Base-by-base conservation (phyloP, 2,113 vertebrate genomes). In the Peucedramus taeniatus region DNA sequence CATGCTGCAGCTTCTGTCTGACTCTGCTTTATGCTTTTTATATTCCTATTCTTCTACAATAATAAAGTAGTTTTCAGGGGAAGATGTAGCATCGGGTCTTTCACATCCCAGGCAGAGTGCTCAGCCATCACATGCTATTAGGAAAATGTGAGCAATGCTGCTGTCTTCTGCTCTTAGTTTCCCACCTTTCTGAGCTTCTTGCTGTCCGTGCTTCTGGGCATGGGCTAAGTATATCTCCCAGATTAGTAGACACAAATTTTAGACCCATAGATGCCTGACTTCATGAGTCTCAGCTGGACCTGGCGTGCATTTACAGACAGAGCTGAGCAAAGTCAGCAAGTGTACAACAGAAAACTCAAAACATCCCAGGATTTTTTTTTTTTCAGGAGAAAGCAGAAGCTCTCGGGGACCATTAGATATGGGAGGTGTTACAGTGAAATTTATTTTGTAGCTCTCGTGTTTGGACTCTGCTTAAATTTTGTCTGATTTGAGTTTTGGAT, bases 71-170 rank as follows among this genome's bases (percentile, higher is more conserved):
- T 54, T 88, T 72, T 78, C 6, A n/a, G 35, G 54, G 2, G 7
- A 83, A 68, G 49, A 15, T 50, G 24, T 64, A 33, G 18, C 44
- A 19, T 35, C 4, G 15, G 26, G 14, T 42, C 39, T 74, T 49
- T 15, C 33, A 22, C 28, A 66, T 77, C 15, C 26, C 7, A 37
- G n/a, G 9, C 20, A 51, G 75, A n/a, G 20, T 24, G 21, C 13
- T 13, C 27, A 47, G 20, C 23, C 4, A 27, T 26, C 2, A 0
- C 9, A 39, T 1, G 0, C 11, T 7, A 0, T 74, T 51, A 60
- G 27, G 23, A 54, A 45, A 64, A 31, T 8, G 2, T 26, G 28
- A 70, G 37, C 30, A 31, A 2, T 0, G 0, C 17, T 50, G 6
- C 13, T 69, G 13, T 37, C 10, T 31, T 56, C 37, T 51, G 40